phyloP scores from a whole-genome alignment of 2,888 invertebrate genomes.

The Coenonympha arcania region DNA sequence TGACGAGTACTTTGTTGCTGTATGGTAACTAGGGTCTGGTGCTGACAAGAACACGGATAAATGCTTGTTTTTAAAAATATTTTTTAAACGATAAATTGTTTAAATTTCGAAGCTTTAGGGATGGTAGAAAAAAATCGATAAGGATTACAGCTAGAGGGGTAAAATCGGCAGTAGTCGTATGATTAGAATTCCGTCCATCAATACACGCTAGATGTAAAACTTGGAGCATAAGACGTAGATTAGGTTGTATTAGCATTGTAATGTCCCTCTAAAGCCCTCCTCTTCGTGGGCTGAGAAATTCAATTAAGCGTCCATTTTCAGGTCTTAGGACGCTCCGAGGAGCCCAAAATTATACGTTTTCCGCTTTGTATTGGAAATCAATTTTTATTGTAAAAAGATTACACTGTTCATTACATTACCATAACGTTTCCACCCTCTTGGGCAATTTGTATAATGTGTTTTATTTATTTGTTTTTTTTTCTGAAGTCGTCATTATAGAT shows the following conservation, averaged over 20 bases:
- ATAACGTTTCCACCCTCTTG: neutral
- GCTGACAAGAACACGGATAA: too few relatives aligned
- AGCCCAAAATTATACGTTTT: slow-evolving; percentile 12
- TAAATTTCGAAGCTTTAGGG: too few relatives aligned
- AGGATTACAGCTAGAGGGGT: too few relatives aligned
- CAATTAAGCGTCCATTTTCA: slow-evolving; percentile 46
- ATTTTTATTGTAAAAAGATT: slow-evolving; percentile 12
- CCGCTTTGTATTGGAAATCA: slow-evolving; percentile 13
- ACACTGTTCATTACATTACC: neutral
- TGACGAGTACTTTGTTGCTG: too few relatives aligned
- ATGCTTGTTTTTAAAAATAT: too few relatives aligned
- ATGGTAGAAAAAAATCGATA: too few relatives aligned
- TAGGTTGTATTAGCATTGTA: slow-evolving; percentile 49
- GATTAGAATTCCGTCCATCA: neutral
- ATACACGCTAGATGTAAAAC: slow-evolving; percentile 15
- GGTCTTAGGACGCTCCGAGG: slow-evolving; percentile 26
- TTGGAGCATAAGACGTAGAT: slow-evolving; percentile 34
- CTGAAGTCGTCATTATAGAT: too few relatives aligned
- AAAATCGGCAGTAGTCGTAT: neutral
- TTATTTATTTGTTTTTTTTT: neutral
- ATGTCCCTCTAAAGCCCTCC: slow-evolving; percentile 32
- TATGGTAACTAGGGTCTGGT: too few relatives aligned
- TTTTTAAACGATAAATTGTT: too few relatives aligned
- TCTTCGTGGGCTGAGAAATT: slow-evolving; percentile 43
- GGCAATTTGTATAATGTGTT: neutral